A percentile compares a stretch with the other conserved stretches of the same genome.
These are phyloP conservation scores for Turritopsis dohrnii DNA, from an alignment of 30 jellyfish, hydroid and myxozoan species.

Conservation along the genomic window DNA sequence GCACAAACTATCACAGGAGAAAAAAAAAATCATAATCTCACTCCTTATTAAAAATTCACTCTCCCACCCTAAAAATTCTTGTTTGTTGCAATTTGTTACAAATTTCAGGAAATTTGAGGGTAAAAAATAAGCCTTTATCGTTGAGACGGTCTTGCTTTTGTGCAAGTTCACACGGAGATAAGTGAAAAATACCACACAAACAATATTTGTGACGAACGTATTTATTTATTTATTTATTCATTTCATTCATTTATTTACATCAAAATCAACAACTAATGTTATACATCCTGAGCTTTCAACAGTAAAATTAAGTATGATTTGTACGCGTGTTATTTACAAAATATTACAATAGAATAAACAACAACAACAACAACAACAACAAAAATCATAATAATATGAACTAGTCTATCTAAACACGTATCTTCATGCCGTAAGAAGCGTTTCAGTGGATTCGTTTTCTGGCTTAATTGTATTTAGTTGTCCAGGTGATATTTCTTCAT, in stretches of 20 bases:
- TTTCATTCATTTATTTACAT: neutral
- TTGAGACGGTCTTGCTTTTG: neutral
- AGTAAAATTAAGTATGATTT: neutral
- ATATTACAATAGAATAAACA: neutral
- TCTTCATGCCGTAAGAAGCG: neutral
- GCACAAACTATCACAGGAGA: neutral
- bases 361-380: too few species aligned
- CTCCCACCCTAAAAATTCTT: neutral
- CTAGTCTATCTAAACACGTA: too few species aligned
- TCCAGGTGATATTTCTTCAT: conserved; percentile 31
- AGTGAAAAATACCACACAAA: neutral
- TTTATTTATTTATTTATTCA: neutral
- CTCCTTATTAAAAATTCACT: neutral
- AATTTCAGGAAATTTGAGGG: too few species aligned
- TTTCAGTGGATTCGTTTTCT: conserved; percentile 6
- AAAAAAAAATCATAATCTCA: too few species aligned
- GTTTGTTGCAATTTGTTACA: too few species aligned
- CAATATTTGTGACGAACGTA: neutral
- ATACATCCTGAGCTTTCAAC: neutral
- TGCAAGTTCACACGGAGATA: neutral
- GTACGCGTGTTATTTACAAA: neutral
- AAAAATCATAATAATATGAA: too few species aligned
- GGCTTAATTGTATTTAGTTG: neutral
- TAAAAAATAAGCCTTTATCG: too few species aligned
- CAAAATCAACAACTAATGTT: neutral